Conservation (phyloP, 2,888 invertebrate genomes). For the Parnassius glacialis region DNA sequence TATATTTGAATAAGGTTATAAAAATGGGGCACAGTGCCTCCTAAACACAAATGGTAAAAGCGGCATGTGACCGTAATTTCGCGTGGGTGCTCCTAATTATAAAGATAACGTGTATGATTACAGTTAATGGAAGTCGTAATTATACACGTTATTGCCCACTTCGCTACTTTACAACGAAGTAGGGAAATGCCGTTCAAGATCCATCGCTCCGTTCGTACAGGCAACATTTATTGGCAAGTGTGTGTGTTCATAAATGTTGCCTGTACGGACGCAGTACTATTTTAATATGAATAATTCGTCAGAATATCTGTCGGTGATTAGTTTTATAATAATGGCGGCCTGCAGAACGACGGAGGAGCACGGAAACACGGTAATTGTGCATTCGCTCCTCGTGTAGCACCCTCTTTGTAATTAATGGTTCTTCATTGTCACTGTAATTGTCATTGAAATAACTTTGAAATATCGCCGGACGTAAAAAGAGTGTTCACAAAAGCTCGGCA, state of each 20-base stretch:
- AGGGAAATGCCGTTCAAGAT: not conserved
- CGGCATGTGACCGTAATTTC: constrained; percentile 32
- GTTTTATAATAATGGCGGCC: not conserved
- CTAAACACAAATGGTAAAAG: constrained; percentile 19
- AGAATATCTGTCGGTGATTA: not conserved
- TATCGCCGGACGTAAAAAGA: constrained; percentile 5
- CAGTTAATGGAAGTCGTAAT: constrained; percentile 38
- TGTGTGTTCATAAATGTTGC: not conserved
- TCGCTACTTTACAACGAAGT: not conserved
- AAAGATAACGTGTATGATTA: constrained; percentile 41
- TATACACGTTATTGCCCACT: constrained; percentile 15
- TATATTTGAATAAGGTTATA: not conserved
- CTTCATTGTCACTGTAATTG: constrained; percentile 1
- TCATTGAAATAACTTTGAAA: not conserved
- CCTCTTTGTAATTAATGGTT: not conserved
- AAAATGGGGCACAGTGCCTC: constrained; percentile 19
- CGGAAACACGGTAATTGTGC: not conserved
- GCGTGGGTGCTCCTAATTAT: constrained; percentile 36
- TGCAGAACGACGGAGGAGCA: not conserved
- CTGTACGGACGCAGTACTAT: no score
- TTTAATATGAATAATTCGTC: not conserved
- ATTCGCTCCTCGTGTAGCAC: not conserved
- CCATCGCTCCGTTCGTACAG: not conserved
- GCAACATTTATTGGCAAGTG: not conserved
- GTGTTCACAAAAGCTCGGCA: not conserved